These are phyloP conservation scores for Acromyrmex charruanus DNA, from an alignment of 1,140 invertebrate species.

Conservation along the genomic window DNA sequence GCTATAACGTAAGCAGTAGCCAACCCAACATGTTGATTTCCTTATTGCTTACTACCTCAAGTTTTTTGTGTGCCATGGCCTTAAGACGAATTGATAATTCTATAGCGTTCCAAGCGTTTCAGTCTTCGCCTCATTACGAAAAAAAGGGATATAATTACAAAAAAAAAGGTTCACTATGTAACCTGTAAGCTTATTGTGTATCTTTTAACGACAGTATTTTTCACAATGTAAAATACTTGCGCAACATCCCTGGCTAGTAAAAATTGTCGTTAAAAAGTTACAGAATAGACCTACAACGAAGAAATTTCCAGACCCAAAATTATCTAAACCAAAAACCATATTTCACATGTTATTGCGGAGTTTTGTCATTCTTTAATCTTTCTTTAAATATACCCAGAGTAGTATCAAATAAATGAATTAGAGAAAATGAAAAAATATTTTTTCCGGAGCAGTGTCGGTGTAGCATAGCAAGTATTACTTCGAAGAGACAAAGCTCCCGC, in stretches of 20 bases:
- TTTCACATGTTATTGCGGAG: not conserved
- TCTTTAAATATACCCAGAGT: slow-evolving; percentile 37
- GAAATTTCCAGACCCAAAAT: too few relatives aligned
- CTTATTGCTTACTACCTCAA: too few relatives aligned
- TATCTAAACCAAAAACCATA: not conserved
- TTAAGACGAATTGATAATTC: too few relatives aligned
- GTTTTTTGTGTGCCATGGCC: too few relatives aligned
- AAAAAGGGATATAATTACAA: not conserved
- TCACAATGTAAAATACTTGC: too few relatives aligned
- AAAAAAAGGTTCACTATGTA: not conserved
- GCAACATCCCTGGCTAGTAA: too few relatives aligned
- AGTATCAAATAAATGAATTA: slow-evolving; percentile 3
- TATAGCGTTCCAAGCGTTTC: not conserved
- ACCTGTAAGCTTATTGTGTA: too few relatives aligned
- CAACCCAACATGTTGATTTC: too few relatives aligned
- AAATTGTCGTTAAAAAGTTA: too few relatives aligned
- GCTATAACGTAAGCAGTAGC: too few relatives aligned
- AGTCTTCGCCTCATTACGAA: not conserved
- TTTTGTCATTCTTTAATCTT: not conserved
- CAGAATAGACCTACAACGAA: too few relatives aligned
- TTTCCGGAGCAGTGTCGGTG: slow-evolving; percentile 49
- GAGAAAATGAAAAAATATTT: slow-evolving; percentile 69
- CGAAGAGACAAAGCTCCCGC: slow-evolving; percentile 60
- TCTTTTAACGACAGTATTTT: too few relatives aligned
- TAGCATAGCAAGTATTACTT: slow-evolving; percentile 52